Evolutionary conservation across 2,113 vertebrate genomes (phyloP).

Genomic region (Corvus hawaiiensis): DNA sequence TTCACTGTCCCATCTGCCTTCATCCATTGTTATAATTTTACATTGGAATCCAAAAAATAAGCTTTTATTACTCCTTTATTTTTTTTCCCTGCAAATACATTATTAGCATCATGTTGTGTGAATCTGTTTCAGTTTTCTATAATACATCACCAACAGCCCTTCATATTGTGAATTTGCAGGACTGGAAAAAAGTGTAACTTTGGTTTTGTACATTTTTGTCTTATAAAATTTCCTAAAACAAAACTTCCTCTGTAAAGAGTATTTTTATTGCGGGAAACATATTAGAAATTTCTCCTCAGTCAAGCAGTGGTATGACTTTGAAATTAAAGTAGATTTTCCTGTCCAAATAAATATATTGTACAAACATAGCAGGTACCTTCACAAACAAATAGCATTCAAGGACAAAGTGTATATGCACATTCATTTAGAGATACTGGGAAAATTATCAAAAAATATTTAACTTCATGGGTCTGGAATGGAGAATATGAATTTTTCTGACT

Average conservation of each 20-base stretch:
- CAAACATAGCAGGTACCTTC: neutral
- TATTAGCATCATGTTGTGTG: neutral
- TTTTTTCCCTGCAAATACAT: neutral
- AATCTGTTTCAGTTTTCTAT: neutral
- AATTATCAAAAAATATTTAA: neutral
- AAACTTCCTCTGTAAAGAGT: neutral
- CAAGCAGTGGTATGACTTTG: neutral
- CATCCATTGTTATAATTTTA: neutral
- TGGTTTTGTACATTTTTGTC: neutral
- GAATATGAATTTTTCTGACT: neutral
- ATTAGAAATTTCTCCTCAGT: neutral
- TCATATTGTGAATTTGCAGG: neutral
- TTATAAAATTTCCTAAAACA: neutral
- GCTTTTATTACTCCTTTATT: neutral
- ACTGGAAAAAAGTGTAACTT: neutral
- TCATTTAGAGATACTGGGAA: neutral
- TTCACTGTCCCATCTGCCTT: constrained; percentile 42
- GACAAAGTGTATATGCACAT: neutral
- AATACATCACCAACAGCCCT: neutral
- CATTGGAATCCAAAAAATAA: neutral
- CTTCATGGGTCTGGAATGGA: neutral
- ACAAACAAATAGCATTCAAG: constrained; percentile 22
- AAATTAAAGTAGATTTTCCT: constrained; percentile 21
- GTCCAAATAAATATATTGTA: constrained; percentile 10
- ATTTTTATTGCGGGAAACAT: neutral